Conservation (phyloP, 2,113 vertebrate species). For the Sylvicapra grimmia region DNA sequence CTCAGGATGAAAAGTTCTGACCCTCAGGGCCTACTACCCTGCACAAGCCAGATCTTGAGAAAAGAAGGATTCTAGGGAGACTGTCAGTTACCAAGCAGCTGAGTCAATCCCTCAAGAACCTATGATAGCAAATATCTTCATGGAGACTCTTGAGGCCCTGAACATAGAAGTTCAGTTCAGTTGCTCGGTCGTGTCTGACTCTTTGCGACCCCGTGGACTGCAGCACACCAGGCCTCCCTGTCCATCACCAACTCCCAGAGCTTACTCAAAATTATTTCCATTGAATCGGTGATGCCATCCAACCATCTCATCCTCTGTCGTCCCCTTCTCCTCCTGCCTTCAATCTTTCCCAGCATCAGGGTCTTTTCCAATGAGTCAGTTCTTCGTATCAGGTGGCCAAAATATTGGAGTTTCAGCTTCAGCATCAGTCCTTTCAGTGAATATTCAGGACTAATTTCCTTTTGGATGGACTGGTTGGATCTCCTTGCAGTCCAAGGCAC, state of each 20-base stretch:
- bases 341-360: neutral
- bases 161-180: neutral
- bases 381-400: neutral
- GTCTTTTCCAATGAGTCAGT: neutral
- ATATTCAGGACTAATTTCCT: neutral
- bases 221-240: neutral
- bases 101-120: neutral
- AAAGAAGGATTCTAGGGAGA: neutral
- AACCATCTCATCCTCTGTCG: neutral
- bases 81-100: neutral
- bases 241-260: neutral
- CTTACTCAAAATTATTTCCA: neutral
- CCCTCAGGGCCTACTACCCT: neutral
- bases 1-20: neutral
- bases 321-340: neutral
- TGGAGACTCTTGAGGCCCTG: neutral
- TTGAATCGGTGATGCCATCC: neutral
- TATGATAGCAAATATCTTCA: neutral
- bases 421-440: neutral
- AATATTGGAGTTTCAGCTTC: neutral
- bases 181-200: neutral
- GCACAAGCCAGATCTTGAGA: neutral
- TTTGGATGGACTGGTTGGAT: neutral
- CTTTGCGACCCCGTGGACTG: neutral
- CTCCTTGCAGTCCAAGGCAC: neutral